Evolutionary conservation across 2,888 invertebrate genomes (phyloP).

Genomic region (Horisme vitalbata): DNA sequence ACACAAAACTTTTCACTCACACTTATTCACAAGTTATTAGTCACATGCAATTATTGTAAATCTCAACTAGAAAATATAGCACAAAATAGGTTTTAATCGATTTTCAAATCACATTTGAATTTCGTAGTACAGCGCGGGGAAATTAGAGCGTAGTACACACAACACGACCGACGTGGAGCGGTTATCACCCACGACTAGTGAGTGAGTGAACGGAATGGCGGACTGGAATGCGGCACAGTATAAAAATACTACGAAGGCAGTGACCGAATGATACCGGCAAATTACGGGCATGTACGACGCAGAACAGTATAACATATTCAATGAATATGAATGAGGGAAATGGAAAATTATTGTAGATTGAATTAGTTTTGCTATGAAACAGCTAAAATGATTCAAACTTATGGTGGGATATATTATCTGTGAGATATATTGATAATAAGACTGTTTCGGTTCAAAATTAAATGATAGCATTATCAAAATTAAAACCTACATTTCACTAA

Average conservation of each 20-base stretch:
- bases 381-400: background rate
- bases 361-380: conserved; percentile 25
- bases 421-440: too few species aligned
- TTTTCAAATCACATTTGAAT: conserved; percentile 37
- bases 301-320: conserved; percentile 22
- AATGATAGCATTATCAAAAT: too few species aligned
- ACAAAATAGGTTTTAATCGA: conserved; percentile 42
- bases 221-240: conserved; percentile 43
- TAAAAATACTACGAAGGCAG: conserved; percentile 8
- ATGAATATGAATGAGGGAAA: conserved; percentile 29
- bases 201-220: conserved; percentile 41
- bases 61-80: conserved; percentile 33
- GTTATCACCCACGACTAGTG: conserved; percentile 71
- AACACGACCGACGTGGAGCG: conserved; percentile 47
- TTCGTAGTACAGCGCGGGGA: conserved; percentile 56
- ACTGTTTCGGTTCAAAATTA: too few species aligned
- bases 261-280: conserved; percentile 37
- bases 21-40: conserved; percentile 41
- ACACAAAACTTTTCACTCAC: conserved; percentile 68
- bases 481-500: too few species aligned
- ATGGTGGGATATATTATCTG: background rate
- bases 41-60: conserved; percentile 45
- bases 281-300: conserved; percentile 36
- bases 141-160: conserved; percentile 32
- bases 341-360: conserved; percentile 17